Conservation (phyloP, 2,113 vertebrate genomes). For the Ceyx margarethae region DNA sequence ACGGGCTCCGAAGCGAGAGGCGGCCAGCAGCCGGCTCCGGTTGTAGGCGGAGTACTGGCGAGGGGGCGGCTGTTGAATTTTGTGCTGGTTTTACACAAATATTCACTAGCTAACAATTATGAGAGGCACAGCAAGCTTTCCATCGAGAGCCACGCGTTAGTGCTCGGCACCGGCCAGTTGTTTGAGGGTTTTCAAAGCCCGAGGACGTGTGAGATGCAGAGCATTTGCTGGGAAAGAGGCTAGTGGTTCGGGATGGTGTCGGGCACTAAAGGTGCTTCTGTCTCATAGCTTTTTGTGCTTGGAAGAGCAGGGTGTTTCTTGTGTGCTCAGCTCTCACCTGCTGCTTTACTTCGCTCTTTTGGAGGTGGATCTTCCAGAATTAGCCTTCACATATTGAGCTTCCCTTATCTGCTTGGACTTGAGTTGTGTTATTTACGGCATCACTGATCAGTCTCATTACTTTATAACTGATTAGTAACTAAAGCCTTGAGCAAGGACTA, state of each 20-base stretch:
- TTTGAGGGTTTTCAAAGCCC: neutral
- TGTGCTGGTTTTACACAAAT: neutral
- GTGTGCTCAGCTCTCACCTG: neutral
- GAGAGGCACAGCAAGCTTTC: neutral
- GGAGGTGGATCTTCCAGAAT: neutral
- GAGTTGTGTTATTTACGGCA: neutral
- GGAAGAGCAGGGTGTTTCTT: neutral
- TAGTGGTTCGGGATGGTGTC: neutral
- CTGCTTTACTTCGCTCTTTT: neutral
- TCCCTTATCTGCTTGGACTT: neutral
- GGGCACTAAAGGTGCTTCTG: neutral
- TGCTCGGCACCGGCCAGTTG: neutral
- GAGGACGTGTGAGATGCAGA: fast-evolving
- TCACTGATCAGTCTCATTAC: neutral
- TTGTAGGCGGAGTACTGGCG: fast-evolving
- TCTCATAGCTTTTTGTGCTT: neutral
- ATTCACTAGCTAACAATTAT: fast-evolving
- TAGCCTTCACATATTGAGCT: neutral
- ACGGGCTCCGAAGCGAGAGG: neutral
- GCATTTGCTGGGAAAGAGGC: neutral
- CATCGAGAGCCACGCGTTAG: fast-evolving
- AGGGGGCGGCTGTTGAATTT: neutral
- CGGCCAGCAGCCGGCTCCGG: neutral
- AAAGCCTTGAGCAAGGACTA: neutral
- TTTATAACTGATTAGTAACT: neutral